Conservation (phyloP, 2,888 invertebrate genomes). For the Melanostoma scalare region DNA sequence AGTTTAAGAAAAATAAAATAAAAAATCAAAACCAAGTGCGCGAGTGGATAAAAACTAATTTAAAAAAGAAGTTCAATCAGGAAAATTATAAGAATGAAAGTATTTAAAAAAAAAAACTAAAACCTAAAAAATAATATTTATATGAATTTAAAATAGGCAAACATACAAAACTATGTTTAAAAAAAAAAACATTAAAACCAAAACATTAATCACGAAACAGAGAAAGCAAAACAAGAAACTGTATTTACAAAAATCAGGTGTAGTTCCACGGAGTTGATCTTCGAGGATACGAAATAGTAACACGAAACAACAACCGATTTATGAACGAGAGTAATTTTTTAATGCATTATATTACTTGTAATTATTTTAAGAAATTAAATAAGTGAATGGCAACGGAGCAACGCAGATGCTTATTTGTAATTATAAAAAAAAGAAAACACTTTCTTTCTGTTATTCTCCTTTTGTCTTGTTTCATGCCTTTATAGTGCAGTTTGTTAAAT, state of each 20-base stretch:
- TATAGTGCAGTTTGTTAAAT: conserved; percentile 1
- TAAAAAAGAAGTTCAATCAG: conserved; percentile 51
- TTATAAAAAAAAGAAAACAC: neutral
- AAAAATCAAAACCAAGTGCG: conserved; percentile 10
- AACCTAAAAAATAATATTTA: conserved; percentile 41
- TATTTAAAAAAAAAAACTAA: conserved; percentile 40
- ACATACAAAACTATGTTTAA: conserved; percentile 7
- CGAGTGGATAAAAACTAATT: conserved; percentile 21
- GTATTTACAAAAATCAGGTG: conserved; percentile 48
- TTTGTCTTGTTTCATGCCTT: conserved; percentile 8
- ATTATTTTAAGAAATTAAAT: conserved; percentile 34
- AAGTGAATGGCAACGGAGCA: neutral
- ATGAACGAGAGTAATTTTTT: conserved; percentile 26
- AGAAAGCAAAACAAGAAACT: conserved; percentile 10
- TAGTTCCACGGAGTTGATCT: conserved; percentile 36
- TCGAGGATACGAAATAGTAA: conserved; percentile 21
- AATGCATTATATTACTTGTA: conserved; percentile 12
- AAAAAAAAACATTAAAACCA: conserved; percentile 15
- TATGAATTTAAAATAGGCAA: conserved; percentile 10
- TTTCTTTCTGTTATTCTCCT: conserved; percentile 13
- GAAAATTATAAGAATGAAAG: conserved; percentile 63
- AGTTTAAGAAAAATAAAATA: neutral
- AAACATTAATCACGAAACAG: conserved; percentile 6
- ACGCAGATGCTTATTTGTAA: conserved; percentile 39
- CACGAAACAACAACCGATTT: conserved; percentile 10